Conservation (phyloP, 2,888 invertebrate species). For the Eupithecia inturbata region DNA sequence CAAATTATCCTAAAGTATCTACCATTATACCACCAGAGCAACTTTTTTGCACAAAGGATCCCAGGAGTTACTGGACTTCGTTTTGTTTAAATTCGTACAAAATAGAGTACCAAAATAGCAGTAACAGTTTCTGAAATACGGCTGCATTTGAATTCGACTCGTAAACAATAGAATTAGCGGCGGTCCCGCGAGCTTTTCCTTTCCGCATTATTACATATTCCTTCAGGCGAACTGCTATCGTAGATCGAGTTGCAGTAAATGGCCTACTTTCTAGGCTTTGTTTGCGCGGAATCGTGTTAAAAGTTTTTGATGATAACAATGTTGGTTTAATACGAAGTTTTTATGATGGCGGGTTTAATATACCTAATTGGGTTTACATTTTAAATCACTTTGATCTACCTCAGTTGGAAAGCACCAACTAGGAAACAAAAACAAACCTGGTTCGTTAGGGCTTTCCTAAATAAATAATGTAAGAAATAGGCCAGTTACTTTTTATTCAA, state of each 20-base stretch:
- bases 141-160: constrained; percentile 49
- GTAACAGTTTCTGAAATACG: constrained; percentile 45
- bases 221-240: constrained; percentile 41
- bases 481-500: constrained; percentile 71
- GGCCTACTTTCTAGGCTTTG: constrained; percentile 26
- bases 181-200: constrained; percentile 54
- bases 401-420: constrained; percentile 17
- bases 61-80: background rate
- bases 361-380: constrained; percentile 6
- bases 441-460: constrained; percentile 51
- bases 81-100: constrained; percentile 11
- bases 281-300: constrained; percentile 14
- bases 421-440: constrained; percentile 38
- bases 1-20: background rate
- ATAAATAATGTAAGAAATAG: constrained; percentile 63
- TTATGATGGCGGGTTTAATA: background rate
- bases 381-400: constrained; percentile 2
- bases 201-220: constrained; percentile 59
- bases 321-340: constrained; percentile 1
- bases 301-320: constrained; percentile 12
- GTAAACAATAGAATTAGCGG: constrained; percentile 51
- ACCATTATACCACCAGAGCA: background rate
- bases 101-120: constrained; percentile 27
- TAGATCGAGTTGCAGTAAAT: constrained; percentile 32
- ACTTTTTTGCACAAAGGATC: background rate